Conservation (phyloP, 1,140 invertebrate genomes). For the Littorina saxatilis region DNA sequence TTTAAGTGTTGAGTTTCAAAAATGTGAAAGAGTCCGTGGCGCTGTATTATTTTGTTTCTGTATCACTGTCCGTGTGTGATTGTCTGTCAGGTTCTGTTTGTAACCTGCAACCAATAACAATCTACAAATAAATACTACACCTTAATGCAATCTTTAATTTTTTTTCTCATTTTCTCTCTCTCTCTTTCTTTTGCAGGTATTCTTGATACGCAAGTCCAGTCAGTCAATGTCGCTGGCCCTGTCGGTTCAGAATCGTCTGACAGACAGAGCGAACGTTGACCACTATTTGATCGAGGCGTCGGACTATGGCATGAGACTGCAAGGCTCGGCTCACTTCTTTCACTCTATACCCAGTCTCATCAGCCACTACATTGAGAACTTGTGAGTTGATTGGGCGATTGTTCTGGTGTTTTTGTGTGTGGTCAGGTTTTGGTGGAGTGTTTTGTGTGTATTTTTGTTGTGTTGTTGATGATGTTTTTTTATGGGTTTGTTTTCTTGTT, state of each 20-base stretch:
- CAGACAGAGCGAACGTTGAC: conserved; percentile 92
- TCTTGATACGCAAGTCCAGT: conserved; percentile 95
- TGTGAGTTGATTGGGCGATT: conserved; percentile 79
- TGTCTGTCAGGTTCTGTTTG: background rate
- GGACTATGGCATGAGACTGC: conserved; percentile 85
- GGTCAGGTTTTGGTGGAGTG: background rate
- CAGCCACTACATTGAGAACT: conserved; percentile 94
- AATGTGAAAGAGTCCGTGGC: no score
- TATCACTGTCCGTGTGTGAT: background rate
- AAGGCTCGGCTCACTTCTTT: conserved; percentile 95
- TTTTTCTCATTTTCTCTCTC: no score
- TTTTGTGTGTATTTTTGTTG: no score
- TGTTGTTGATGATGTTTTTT: no score
- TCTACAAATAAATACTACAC: no score
- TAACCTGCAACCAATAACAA: no score
- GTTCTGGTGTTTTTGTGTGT: background rate
- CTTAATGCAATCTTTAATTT: no score
- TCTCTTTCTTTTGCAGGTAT: conserved; percentile 81
- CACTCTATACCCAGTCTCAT: conserved; percentile 93
- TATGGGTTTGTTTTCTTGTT: background rate
- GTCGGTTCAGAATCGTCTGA: conserved; percentile 90
- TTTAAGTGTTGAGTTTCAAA: no score
- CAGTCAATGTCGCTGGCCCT: conserved; percentile 95
- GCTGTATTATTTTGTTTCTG: background rate
- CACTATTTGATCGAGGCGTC: conserved; percentile 94